These are phyloP conservation scores for Ondatra zibethicus DNA, from an alignment of 2,113 vertebrate species.

Conservation along the genomic window DNA sequence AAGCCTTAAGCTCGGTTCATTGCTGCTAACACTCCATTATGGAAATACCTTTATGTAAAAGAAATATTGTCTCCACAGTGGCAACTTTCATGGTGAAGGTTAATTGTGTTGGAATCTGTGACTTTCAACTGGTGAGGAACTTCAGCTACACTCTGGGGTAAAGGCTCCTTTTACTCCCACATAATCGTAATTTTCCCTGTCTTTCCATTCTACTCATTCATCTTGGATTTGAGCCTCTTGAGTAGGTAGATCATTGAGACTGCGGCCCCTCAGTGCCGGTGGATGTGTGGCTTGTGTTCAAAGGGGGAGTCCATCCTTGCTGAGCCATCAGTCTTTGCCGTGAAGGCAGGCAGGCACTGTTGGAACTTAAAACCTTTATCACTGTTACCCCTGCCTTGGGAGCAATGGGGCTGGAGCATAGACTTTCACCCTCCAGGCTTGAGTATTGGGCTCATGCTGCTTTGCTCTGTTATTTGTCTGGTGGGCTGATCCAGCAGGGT, in stretches of 20 bases:
- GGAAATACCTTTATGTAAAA: neutral
- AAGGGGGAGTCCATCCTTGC: neutral
- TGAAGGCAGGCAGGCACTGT: neutral
- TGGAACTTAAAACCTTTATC: neutral
- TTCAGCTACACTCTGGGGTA: neutral
- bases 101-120: neutral
- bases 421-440: neutral
- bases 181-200: neutral
- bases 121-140: neutral
- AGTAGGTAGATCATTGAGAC: neutral
- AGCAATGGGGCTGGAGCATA: too few relatives aligned
- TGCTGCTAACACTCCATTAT: neutral
- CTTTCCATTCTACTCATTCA: neutral
- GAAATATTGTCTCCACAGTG: neutral
- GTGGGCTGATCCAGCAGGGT: neutral
- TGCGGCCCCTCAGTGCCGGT: neutral
- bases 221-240: neutral
- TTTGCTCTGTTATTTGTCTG: neutral
- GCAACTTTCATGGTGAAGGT: neutral
- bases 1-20: neutral
- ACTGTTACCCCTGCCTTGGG: neutral
- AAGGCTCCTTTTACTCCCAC: neutral
- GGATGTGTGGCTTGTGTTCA: too few relatives aligned
- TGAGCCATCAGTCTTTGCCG: neutral
- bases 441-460: neutral